phyloP scores from a whole-genome alignment of 2,113 vertebrate species.

The Chloebia gouldiae region DNA sequence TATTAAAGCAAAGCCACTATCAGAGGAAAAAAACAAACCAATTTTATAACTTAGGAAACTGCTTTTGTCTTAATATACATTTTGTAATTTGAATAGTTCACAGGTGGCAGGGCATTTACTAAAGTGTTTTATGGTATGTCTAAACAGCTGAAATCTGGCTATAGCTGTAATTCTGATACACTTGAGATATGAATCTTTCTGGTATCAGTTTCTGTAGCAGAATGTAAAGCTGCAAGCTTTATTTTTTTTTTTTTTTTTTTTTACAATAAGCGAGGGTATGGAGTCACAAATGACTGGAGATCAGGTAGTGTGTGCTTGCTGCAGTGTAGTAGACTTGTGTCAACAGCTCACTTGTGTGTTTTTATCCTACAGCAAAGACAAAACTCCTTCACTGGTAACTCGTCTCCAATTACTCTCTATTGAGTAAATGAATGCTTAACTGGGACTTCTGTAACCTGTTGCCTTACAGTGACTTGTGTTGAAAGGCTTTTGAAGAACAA shows the following conservation, averaged over 20 bases:
- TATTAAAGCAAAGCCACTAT: not conserved
- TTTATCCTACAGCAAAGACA: not conserved
- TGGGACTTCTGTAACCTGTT: not conserved
- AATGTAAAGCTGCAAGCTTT: not conserved
- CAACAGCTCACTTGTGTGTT: not conserved
- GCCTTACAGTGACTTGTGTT: not conserved
- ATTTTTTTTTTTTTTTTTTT: not conserved
- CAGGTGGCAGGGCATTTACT: not conserved
- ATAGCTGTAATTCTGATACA: not conserved
- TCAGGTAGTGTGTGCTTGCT: not conserved
- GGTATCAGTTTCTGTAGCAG: not conserved
- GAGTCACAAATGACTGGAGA: not conserved
- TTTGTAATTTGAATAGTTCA: not conserved
- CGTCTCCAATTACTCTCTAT: not conserved
- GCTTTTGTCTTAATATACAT: not conserved
- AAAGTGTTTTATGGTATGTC: not conserved
- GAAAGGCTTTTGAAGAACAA: constrained; percentile 17
- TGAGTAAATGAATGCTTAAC: constrained; percentile 5
- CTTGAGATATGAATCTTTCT: not conserved
- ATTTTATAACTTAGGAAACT: not conserved
- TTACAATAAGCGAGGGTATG: not conserved
- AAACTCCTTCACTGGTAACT: not conserved
- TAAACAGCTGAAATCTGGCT: not conserved
- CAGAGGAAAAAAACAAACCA: accelerated
- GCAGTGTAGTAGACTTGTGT: not conserved